Base-by-base conservation (phyloP, 2,888 invertebrate species). In the Syrphus vitripennis region DNA sequence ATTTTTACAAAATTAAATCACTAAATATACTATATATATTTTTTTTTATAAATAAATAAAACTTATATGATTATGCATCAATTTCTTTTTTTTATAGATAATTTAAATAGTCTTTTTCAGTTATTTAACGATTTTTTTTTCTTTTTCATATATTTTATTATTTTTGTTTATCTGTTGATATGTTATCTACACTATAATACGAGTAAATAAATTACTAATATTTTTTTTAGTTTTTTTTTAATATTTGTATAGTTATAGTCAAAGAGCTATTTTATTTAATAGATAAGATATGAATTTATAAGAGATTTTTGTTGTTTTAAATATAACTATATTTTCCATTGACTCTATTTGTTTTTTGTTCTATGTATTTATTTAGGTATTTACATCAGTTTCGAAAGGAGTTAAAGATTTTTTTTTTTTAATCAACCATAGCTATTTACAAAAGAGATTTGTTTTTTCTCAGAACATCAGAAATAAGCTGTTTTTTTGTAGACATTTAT, bases 1-100 rank as follows among this genome's bases (percentile, higher is more conserved):
- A 50, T 67, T 67, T 67, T 42, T 67, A 50, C 67, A 67, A 67
- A 67, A 67, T 50, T 67, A 50, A 67, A 67, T 34, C 12, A 67
- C 34, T 50, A 24, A 50, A 67, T 50, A 50, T 29, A n/a, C n/a
- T n/a, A n/a, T n/a, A n/a, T n/a, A n/a, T 42, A 26, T 31, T 61
- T 29, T 9, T 55, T 57, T 21, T 63, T 16, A 42, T 63, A 42
- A 26, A 40, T n/a, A 40, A 61, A 61, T 26, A 40, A 63, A 42
- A 34, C 16, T 57, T 57, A 19, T 10, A 57, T 6, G n/a, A 50
- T 19, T 45, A 21, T 45, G 45, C 24, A 63, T 59, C 19, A 57
- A 10, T 31, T 34, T 57, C 2, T 55, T 57, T 57, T 5, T 24
- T 14, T 50, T n/a, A 10, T 26, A 14, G 14, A 14, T 34, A 12